phyloP scores from a whole-genome alignment of 2,113 vertebrate genomes.

The Tetrax tetrax region DNA sequence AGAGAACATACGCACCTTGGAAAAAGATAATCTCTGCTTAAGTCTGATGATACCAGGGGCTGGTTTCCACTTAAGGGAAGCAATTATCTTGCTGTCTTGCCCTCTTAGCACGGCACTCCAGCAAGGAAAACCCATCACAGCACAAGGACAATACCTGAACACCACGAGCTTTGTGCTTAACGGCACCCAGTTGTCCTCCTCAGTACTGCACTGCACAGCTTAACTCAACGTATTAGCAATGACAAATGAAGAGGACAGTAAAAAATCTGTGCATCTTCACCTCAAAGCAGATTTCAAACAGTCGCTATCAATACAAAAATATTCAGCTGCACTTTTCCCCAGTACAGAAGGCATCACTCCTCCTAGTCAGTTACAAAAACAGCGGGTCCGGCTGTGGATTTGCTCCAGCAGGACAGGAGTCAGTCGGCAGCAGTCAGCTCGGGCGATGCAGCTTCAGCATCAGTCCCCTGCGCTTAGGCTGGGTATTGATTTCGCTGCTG shows the following conservation, averaged over 20 bases:
- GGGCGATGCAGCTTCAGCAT: background rate
- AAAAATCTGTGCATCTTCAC: background rate
- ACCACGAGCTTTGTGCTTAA: background rate
- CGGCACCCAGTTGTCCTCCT: background rate
- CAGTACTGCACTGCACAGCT: background rate
- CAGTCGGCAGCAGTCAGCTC: background rate
- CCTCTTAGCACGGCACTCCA: background rate
- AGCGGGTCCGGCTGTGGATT: background rate
- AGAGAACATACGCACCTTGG: background rate
- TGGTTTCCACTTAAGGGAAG: background rate
- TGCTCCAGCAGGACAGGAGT: background rate
- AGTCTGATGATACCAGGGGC: background rate
- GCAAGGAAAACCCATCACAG: background rate
- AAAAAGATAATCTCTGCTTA: background rate
- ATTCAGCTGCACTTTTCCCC: background rate
- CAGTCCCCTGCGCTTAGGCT: accelerated
- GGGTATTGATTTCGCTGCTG: background rate
- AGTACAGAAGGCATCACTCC: background rate
- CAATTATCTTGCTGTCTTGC: background rate
- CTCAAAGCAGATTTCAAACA: background rate
- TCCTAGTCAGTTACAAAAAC: accelerated
- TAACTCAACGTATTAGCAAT: background rate
- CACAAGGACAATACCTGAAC: background rate
- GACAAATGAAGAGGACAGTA: background rate
- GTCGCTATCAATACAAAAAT: accelerated